Percentiles rank a stretch among this genome's conserved stretches.
Evolutionary conservation across 2,888 invertebrate species (phyloP).

Genomic region (Charanyca ferruginea): DNA sequence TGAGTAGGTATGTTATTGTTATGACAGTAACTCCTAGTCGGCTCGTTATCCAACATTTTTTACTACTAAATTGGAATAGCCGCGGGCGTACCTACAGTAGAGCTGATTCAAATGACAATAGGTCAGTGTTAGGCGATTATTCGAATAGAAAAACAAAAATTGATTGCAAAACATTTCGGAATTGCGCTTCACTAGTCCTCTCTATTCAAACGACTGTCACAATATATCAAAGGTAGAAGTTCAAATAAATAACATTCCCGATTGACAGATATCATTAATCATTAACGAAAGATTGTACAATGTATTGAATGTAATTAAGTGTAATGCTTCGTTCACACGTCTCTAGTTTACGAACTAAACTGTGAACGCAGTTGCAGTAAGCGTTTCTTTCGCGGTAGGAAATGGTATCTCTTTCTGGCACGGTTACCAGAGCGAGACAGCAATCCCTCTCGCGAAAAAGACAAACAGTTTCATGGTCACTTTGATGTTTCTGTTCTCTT

Average conservation of each 20-base stretch:
- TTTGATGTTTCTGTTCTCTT: too few species aligned
- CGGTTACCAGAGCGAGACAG: too few species aligned
- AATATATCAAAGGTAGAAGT: conserved; percentile 41
- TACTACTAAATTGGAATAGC: conserved; percentile 23
- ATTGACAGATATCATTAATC: conserved; percentile 62
- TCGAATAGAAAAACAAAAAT: too few species aligned
- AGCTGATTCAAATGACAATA: conserved; percentile 25
- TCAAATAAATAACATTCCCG: conserved; percentile 51
- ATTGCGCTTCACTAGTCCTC: conserved; percentile 10
- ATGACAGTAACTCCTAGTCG: not conserved
- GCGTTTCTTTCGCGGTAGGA: too few species aligned
- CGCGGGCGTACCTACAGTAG: not conserved
- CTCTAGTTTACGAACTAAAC: not conserved
- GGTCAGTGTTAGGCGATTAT: not conserved
- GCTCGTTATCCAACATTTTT: conserved; percentile 5
- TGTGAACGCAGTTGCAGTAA: too few species aligned
- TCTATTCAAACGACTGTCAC: conserved; percentile 17
- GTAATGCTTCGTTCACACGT: conserved; percentile 32
- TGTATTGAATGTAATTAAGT: conserved; percentile 47
- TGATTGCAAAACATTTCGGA: conserved; percentile 26
- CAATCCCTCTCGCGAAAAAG: too few species aligned
- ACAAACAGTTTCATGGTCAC: too few species aligned
- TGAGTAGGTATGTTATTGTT: not conserved
- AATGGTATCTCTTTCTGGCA: too few species aligned
- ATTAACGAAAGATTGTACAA: conserved; percentile 28